Evolutionary conservation across 2,888 invertebrate genomes (phyloP), one percentile per base, ranked within the genome.

Genomic region (Brachyopa scutellaris): DNA sequence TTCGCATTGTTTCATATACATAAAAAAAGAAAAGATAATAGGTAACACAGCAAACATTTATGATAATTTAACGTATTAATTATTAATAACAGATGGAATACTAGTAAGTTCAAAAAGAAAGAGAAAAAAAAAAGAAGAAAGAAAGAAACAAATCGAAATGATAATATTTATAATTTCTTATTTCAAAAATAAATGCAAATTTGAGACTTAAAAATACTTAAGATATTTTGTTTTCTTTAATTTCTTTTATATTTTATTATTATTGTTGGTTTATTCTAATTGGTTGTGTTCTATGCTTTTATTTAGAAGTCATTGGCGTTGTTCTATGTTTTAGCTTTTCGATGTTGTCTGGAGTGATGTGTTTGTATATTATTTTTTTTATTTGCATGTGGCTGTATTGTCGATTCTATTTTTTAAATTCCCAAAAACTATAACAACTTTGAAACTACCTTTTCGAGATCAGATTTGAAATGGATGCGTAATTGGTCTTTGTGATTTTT

Each of bases 171-270:
- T 82, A 82, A 82, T 82, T 77, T 82, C 82, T 82, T 77, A 82
- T 82, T 70, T 82, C 70, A 82, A 77, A 82, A 82, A 82, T 82
- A 82, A 82, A 82, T 72, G 77, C 82, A 82, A 77, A 82, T 70
- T 82, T 77, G 82, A 82, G 82, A 82, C 82, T 82, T 82, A 82
- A 77, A 77, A 82, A 72, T 82, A 77, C 66, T 69, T 82, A 70
- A 66, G 8, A 38, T 40, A 62, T 76, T 76, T 76, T 19, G 57
- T 69, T 76, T 70, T 76, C 13, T 45, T 67, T 76, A 33, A 17
- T 80, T 51, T 45, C 17, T 45, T 7, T 36, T 31, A 13, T 6
- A n/a, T 40, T 29, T 45, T 42, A 6, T 26, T 26, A n/a, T n/a
- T n/a, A n/a, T n/a, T n/a, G 6, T 61, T 49, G 11, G 7, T 31